Percentiles rank a stretch among this genome's conserved stretches.
These are phyloP conservation scores for Antechinus stuartii DNA, from an alignment of 2,113 vertebrate species.

Conservation along the genomic window DNA sequence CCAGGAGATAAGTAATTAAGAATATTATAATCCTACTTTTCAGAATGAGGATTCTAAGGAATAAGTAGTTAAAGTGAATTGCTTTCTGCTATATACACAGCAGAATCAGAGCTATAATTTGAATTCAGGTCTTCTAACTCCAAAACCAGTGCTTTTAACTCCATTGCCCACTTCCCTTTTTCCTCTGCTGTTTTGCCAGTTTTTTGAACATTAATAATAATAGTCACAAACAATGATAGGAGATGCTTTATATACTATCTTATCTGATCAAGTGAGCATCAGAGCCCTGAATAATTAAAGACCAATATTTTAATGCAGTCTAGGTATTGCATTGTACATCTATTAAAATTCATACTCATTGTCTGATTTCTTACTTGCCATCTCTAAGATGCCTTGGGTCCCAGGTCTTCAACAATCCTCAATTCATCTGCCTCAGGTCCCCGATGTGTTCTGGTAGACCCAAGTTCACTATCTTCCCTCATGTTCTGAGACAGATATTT, in stretches of 20 bases:
- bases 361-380: neutral
- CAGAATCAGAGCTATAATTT: neutral
- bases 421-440: conserved; percentile 17
- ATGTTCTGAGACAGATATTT: neutral
- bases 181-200: neutral
- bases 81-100: neutral
- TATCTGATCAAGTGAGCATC: conserved; percentile 34
- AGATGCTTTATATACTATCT: neutral
- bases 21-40: neutral
- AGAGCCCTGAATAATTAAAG: conserved; percentile 15
- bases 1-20: neutral
- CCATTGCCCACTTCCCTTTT: neutral
- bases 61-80: neutral
- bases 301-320: neutral
- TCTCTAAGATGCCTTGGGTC: conserved; percentile 5
- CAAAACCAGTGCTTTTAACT: neutral
- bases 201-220: conserved; percentile 23
- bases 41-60: neutral
- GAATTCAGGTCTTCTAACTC: neutral
- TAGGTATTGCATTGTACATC: neutral
- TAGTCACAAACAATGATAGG: neutral
- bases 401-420: neutral
- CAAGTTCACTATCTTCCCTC: neutral
- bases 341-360: neutral
- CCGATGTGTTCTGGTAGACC: neutral